phyloP scores from a whole-genome alignment of 2,113 vertebrate genomes.

The Protomyctophum bolini region DNA sequence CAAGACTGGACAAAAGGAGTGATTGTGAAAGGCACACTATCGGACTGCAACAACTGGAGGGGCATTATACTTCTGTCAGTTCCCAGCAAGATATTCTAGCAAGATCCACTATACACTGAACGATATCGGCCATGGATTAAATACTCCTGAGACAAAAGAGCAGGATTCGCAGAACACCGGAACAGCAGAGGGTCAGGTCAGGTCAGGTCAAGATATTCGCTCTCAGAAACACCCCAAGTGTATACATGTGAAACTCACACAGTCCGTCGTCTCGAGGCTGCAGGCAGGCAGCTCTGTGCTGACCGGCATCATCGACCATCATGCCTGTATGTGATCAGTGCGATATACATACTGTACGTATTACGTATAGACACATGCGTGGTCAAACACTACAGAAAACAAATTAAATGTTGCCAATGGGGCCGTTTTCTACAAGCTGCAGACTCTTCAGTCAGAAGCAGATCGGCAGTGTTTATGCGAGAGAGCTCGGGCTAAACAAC shows the following conservation, averaged over 20 bases:
- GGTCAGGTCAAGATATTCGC: not conserved
- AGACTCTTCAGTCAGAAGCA: not conserved
- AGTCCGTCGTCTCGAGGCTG: not conserved
- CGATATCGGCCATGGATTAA: not conserved
- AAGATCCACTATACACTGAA: not conserved
- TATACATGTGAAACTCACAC: not conserved
- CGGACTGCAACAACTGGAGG: not conserved
- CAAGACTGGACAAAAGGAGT: not conserved
- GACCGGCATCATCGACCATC: not conserved
- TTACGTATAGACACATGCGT: slow-evolving; percentile 10
- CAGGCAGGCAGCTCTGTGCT: not conserved
- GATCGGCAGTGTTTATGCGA: slow-evolving; percentile 20
- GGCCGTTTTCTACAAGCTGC: not conserved
- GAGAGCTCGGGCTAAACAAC: slow-evolving; percentile 42
- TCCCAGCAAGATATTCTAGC: not conserved
- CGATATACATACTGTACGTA: not conserved
- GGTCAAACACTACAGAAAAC: slow-evolving; percentile 21
- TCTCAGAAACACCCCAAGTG: not conserved
- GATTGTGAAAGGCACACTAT: not conserved
- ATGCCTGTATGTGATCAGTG: slow-evolving; percentile 10
- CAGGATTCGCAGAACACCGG: not conserved
- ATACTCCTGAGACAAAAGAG: not conserved
- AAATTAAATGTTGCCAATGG: slow-evolving; percentile 29
- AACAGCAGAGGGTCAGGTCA: not conserved
- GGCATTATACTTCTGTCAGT: not conserved